phyloP scores from a whole-genome alignment of 2,797 vertebrate genomes.

The Enteromius anoplus region DNA sequence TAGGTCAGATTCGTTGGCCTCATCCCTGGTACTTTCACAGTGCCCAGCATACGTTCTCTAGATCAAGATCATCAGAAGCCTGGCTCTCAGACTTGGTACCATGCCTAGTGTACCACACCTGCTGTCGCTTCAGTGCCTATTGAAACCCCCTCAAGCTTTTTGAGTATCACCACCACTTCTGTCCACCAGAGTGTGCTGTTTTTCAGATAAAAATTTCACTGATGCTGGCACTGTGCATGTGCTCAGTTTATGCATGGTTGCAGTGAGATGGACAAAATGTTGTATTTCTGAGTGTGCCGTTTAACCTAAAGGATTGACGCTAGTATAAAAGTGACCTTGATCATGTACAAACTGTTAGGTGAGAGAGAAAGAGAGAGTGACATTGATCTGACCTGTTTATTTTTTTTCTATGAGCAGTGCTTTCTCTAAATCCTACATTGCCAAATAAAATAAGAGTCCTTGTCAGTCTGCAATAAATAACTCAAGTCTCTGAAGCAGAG shows the following conservation, averaged over 20 bases:
- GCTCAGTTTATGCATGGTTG: slow-evolving; percentile 5
- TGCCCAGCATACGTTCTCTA: slow-evolving; percentile 8
- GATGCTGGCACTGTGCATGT: background rate
- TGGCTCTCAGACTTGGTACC: slow-evolving; percentile 11
- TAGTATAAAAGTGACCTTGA: slow-evolving; percentile 11
- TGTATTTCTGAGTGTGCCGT: background rate
- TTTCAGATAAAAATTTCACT: background rate
- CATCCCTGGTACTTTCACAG: background rate
- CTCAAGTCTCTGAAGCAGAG: background rate
- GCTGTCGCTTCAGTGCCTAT: background rate
- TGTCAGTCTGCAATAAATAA: slow-evolving; percentile 8
- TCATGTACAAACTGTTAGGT: background rate
- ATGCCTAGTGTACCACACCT: slow-evolving; percentile 18
- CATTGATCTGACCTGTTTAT: background rate
- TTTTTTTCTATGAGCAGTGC: slow-evolving; percentile 14
- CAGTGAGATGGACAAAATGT: background rate
- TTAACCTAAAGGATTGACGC: background rate
- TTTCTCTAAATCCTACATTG: background rate
- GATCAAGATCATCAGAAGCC: slow-evolving; percentile 13
- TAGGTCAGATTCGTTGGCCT: slow-evolving; percentile 5
- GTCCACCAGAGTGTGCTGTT: slow-evolving; percentile 44
- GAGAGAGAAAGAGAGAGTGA: slow-evolving; percentile 5
- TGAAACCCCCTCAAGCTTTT: too few species aligned
- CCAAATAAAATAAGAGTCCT: background rate
- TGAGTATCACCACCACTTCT: background rate